Evolutionary conservation across 2,888 invertebrate genomes (phyloP), one percentile per base, ranked within the genome.

Genomic region (Cryptus viduatorius): DNA sequence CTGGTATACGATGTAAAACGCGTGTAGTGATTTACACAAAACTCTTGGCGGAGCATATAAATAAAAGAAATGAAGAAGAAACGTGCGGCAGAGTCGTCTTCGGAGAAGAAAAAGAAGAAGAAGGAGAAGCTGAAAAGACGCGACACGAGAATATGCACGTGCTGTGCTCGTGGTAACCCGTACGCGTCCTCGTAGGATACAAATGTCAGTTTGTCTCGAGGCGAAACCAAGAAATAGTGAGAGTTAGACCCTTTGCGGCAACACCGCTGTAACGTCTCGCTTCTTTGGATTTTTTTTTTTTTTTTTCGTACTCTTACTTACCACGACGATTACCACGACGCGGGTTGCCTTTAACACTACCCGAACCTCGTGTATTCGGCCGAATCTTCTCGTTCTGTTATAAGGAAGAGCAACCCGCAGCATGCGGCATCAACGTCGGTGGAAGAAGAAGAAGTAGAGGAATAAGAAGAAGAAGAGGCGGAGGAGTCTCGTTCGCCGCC

Each of bases 401-500:
- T 48, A 75, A 48, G 59, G 46, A 64, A 65, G 72, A 84, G 68
- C 61, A 53, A 65, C 46, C 29, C 64, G 64, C 61, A 71, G 76
- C 64, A 73, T 69, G 76, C 76, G 71, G 80, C 56, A 59, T 56
- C 75, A 83, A 72, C 76, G 65, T 61, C 50, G 31, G 64, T 16
- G 24, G 65, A 67, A 53, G 29, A 68, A 29, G 42, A 50, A 44
- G 56, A 50, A 42, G 4, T 44, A 19, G n/a, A 67, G 42, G 48
- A 61, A 75, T 64, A 69, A 56, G 46, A 29, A 46, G 65, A 65
- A 75, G 73, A 78, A 37, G 72, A 79, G 82, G 86, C 82, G 82
- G 79, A 86, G 86, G 67, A 83, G 79, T 84, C 83, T 80, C 59
- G 78, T 56, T 76, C 65, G 79, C 84, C 82, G 84, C 84, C 86